A percentile compares a stretch with the other conserved stretches of the same genome.
These are phyloP conservation scores for Galago senegalensis DNA, from an alignment of 2,797 vertebrate species.

Conservation along the genomic window DNA sequence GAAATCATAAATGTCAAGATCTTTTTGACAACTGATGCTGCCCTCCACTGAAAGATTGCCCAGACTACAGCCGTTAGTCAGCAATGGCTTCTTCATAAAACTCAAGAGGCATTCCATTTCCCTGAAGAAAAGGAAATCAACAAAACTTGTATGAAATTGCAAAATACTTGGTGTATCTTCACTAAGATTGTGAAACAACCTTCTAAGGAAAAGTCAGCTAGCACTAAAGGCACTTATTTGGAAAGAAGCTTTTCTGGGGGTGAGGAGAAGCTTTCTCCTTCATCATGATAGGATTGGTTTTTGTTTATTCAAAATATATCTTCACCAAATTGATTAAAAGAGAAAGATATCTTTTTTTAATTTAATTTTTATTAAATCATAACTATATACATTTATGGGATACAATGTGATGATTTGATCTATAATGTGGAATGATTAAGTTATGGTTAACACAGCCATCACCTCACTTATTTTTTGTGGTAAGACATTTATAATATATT, in stretches of 20 bases:
- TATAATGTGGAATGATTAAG: no score
- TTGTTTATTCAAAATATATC: conserved; percentile 1
- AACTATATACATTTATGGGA: no score
- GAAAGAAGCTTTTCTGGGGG: not conserved
- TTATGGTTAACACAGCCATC: no score
- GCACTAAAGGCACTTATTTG: not conserved
- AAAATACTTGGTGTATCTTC: not conserved
- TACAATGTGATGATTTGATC: no score
- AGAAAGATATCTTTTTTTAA: not conserved
- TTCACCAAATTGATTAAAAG: not conserved
- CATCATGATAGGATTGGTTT: not conserved
- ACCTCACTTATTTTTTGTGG: no score
- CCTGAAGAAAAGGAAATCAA: not conserved
- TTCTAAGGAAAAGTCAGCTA: not conserved
- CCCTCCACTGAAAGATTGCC: not conserved
- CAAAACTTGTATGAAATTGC: not conserved
- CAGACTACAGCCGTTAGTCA: not conserved
- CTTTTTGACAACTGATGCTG: fast-evolving
- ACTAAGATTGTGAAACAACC: not conserved
- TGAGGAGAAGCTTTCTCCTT: not conserved
- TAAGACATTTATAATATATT: no score
- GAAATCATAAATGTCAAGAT: not conserved
- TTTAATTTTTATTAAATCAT: no score
- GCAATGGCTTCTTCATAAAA: not conserved
- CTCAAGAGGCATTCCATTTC: not conserved